These are phyloP conservation scores for Strigamia crassipes DNA, from an alignment of 2,888 invertebrate species.

Conservation along the genomic window DNA sequence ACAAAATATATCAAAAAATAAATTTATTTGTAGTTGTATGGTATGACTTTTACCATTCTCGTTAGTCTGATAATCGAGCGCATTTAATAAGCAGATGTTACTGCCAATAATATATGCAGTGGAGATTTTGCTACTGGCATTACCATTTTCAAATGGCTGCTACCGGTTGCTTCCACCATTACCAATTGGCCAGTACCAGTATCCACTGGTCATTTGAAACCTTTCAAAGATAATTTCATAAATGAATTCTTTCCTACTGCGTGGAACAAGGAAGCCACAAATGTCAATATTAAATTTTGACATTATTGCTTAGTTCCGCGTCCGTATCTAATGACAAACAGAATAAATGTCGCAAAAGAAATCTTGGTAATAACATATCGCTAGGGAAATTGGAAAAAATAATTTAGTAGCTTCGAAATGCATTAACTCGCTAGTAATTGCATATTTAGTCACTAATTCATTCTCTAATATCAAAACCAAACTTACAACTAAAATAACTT, in stretches of 20 bases:
- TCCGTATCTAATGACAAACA: not conserved
- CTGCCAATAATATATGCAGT: too few species aligned
- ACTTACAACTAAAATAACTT: too few species aligned
- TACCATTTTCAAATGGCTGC: too few species aligned
- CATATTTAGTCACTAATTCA: too few species aligned
- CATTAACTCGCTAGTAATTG: too few species aligned
- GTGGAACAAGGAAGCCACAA: slow-evolving; percentile 16
- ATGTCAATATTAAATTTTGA: not conserved
- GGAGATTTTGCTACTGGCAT: too few species aligned
- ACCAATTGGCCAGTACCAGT: too few species aligned
- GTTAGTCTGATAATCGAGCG: not conserved
- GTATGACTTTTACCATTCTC: not conserved
- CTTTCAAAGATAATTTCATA: slow-evolving; percentile 6
- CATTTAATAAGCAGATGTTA: not conserved
- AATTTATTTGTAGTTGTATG: not conserved
- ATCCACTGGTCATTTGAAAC: too few species aligned
- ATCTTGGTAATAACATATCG: not conserved
- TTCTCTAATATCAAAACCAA: too few species aligned
- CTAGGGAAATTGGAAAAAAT: not conserved
- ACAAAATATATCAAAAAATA: not conserved
- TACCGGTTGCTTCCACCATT: too few species aligned
- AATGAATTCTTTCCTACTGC: slow-evolving; percentile 3
- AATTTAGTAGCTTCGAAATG: too few species aligned
- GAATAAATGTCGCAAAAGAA: not conserved
- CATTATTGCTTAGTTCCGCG: not conserved